These are phyloP conservation scores for Athene noctua DNA, from an alignment of 2,113 vertebrate genomes.

Conservation along the genomic window DNA sequence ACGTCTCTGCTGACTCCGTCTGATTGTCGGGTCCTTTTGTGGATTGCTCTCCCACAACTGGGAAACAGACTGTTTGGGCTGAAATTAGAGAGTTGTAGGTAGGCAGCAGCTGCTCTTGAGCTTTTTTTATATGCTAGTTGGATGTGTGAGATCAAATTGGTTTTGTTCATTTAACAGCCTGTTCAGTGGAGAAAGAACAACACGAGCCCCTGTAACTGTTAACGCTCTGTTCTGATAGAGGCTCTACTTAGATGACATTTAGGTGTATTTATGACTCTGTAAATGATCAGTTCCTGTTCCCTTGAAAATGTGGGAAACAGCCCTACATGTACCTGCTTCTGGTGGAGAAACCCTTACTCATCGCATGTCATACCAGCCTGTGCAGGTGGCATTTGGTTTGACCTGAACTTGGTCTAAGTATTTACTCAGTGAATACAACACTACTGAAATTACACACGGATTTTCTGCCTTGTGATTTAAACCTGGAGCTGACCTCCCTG, in stretches of 20 bases:
- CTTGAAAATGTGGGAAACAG: not conserved
- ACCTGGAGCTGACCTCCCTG: not conserved
- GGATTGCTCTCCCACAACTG: conserved; percentile 43
- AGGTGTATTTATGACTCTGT: not conserved
- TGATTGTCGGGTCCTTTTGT: conserved; percentile 42
- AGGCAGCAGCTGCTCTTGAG: conserved; percentile 54
- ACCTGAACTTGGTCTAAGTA: not conserved
- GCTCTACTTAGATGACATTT: not conserved
- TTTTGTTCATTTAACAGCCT: conserved; percentile 61
- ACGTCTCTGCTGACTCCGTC: conserved; percentile 32
- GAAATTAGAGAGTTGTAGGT: conserved; percentile 61
- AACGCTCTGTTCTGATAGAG: not conserved
- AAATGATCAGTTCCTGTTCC: not conserved
- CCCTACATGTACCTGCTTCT: not conserved
- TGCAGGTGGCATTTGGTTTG: not conserved
- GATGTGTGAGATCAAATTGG: conserved; percentile 32
- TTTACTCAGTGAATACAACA: not conserved
- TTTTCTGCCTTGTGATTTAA: not conserved
- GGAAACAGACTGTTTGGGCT: conserved; percentile 67
- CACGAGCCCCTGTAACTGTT: not conserved
- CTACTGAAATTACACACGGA: not conserved
- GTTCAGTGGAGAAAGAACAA: not conserved
- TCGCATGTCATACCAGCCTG: not conserved
- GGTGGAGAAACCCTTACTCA: not conserved
- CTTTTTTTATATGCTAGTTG: conserved; percentile 37